Conservation (phyloP, 2,888 invertebrate genomes). For the Tetranychus piercei region DNA sequence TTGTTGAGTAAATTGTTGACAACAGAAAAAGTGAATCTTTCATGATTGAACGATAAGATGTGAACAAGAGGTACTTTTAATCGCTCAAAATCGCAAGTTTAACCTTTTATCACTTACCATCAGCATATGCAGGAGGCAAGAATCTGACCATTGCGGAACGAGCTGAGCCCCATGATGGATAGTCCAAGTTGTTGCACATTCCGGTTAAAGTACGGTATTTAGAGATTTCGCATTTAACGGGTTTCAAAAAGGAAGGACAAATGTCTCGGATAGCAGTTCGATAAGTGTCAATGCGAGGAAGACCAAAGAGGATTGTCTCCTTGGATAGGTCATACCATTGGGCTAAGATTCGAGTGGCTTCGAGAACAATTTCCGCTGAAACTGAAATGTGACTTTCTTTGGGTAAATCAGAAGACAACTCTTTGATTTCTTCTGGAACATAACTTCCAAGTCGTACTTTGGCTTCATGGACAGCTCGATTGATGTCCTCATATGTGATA, state of each 20-base stretch:
- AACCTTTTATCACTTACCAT: constrained; percentile 25
- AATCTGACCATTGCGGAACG: constrained; percentile 28
- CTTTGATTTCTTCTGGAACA: constrained; percentile 27
- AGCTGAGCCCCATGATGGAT: constrained; percentile 35
- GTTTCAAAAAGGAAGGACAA: constrained; percentile 32
- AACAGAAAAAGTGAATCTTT: background rate
- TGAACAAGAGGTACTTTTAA: no score
- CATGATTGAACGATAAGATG: background rate
- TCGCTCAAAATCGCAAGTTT: no score
- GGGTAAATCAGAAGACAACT: constrained; percentile 26
- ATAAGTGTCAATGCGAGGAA: constrained; percentile 33
- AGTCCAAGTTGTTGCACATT: constrained; percentile 35
- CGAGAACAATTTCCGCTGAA: constrained; percentile 25
- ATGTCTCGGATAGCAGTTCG: constrained; percentile 31
- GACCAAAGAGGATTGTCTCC: constrained; percentile 31
- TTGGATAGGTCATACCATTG: constrained; percentile 29
- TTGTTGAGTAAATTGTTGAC: no score
- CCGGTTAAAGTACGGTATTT: constrained; percentile 32
- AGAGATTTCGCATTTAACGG: constrained; percentile 30
- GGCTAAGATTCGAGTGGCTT: constrained; percentile 26
- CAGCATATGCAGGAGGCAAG: constrained; percentile 28
- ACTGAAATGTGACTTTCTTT: constrained; percentile 26
- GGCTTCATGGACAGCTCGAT: constrained; percentile 26
- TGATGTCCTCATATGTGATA: constrained; percentile 27
- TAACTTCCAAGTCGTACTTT: constrained; percentile 26